Base-by-base conservation (phyloP, 2,797 vertebrate species). In the Brachyrhaphis roseni region DNA sequence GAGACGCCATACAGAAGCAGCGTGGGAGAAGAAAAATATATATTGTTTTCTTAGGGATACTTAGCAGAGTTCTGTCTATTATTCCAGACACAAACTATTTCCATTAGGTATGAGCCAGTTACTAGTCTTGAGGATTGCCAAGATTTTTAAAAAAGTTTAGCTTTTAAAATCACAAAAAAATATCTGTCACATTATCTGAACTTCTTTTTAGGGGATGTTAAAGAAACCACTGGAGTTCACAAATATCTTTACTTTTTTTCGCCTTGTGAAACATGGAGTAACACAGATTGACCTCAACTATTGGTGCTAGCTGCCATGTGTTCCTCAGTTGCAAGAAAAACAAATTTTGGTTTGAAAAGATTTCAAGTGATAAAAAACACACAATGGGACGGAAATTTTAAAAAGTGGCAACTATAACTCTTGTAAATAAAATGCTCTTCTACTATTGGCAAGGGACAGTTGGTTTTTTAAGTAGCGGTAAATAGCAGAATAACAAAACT, bases 41-140 rank as follows among this genome's bases (percentile, higher is more conserved):
- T 57, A 39, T 45, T 75, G 76, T 62, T 77, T 43, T 82, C 80
- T 87, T 46, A 74, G 23, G 47, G 86, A 81, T 83, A 78, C 87
- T 85, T 84, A 53, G 74, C 55, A 47, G 80, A 34, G 66, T 72
- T 88, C 72, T 78, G 82, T 77, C 82, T 74, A 74, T 62, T 75
- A 68, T 83, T 88, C 78, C 66, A 84, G 49, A 82, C 87, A 78
- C 39, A 49, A 75, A 86, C 70, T 76, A 90, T 91, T 86, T 88
- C 79, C 84, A 82, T 86, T 84, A 15, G 68, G 6, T 26, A n/a
- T 71, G 41, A 28, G 43, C 13, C 41, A 28, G 26, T 46, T 46
- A 46, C 41, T 3, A 3, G 26, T n/a, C 3, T 28, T 12, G 45
- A 45, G 1, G 26, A 71, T 18, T 71, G 41, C 66, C 20, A 41